Evolutionary conservation across 2,113 vertebrate species (phyloP).

Genomic region (Myrmecophaga tridactyla): DNA sequence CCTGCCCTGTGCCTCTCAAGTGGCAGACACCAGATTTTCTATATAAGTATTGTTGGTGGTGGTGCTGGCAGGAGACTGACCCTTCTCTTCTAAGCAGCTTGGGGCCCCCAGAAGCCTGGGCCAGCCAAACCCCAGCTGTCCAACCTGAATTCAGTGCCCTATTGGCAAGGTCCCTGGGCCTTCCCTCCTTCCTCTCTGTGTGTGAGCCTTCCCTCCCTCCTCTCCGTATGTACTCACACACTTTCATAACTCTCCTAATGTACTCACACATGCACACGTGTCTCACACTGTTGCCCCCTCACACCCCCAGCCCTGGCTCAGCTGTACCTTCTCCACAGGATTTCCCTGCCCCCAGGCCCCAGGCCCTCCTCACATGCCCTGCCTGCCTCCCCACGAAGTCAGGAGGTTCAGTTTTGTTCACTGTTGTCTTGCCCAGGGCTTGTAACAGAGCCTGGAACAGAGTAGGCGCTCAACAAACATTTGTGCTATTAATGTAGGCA

Average conservation of each 20-base stretch:
- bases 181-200: too few relatives aligned
- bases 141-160: rapidly evolving
- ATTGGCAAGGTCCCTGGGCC: too few relatives aligned
- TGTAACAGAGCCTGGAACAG: neutral
- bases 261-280: neutral
- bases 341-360: neutral
- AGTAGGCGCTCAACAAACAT: rapidly evolving
- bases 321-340: neutral
- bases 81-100: neutral
- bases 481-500: too few relatives aligned
- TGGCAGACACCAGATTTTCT: rapidly evolving
- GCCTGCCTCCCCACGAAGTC: rapidly evolving
- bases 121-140: neutral
- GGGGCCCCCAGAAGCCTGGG: rapidly evolving
- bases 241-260: rapidly evolving
- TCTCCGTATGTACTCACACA: too few relatives aligned
- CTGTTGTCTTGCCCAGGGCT: rapidly evolving
- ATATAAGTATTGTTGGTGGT: rapidly evolving
- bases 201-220: too few relatives aligned
- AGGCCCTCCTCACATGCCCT: neutral
- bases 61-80: rapidly evolving
- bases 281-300: neutral
- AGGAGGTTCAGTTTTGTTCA: rapidly evolving
- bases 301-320: neutral
- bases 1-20: rapidly evolving